Evolutionary conservation across 2,113 vertebrate species (phyloP).

Genomic region (Chascanopsetta lugubris): DNA sequence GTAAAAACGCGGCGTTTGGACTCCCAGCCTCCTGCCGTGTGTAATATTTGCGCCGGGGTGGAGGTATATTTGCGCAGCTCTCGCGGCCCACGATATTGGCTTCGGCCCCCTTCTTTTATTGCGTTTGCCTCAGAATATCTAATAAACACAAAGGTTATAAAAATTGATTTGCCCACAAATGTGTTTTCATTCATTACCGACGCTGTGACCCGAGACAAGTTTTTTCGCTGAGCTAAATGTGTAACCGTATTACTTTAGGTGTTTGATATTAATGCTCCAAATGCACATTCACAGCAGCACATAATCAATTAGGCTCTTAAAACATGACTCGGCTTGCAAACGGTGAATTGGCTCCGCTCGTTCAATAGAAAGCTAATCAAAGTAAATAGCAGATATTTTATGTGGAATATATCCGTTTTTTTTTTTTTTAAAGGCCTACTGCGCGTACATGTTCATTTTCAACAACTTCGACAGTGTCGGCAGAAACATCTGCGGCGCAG

Average conservation of each 20-base stretch:
- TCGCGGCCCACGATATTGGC: constrained; percentile 65
- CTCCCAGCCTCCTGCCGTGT: constrained; percentile 47
- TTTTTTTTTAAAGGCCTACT: too few species aligned
- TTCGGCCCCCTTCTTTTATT: constrained; percentile 75
- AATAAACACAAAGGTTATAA: constrained; percentile 78
- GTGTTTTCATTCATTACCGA: constrained; percentile 74
- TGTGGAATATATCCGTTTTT: neutral
- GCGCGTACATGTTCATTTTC: too few species aligned
- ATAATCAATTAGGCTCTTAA: constrained; percentile 32
- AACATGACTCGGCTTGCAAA: constrained; percentile 13
- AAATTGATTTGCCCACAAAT: constrained; percentile 77
- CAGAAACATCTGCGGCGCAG: neutral
- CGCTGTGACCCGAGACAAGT: constrained; percentile 66
- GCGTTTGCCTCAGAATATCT: constrained; percentile 73
- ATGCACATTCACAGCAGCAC: constrained; percentile 10
- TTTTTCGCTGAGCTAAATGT: constrained; percentile 52
- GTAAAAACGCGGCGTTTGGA: constrained; percentile 72
- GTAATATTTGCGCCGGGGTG: constrained; percentile 48
- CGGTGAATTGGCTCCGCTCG: neutral
- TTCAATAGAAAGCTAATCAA: neutral
- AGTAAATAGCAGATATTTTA: neutral
- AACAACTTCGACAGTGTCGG: neutral
- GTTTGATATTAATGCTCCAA: neutral
- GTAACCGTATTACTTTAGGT: constrained; percentile 38
- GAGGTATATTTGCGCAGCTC: constrained; percentile 71